Evolutionary conservation across 1,140 invertebrate genomes (phyloP), one percentile per base, ranked within the genome.

Genomic region (Zaprionus africanus): DNA sequence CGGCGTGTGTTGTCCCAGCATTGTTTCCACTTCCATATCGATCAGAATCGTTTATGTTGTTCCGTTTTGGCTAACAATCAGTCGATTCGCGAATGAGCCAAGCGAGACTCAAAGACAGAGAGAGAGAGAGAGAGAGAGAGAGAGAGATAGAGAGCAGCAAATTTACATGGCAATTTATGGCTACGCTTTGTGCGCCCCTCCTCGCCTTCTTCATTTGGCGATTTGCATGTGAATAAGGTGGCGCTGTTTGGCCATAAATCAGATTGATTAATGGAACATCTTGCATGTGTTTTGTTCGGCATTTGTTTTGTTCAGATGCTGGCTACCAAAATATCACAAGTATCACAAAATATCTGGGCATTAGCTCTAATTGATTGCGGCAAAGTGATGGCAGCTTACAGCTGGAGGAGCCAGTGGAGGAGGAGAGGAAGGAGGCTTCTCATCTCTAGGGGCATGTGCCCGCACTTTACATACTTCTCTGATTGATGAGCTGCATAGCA

Each of bases 261-360:
- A 87, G 56, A 62, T 70, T 86, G 82, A 86, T 87, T 86, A 79
- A 82, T 86, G 65, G 49, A 49, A 46, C n/a, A 62, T 82, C 68
- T 76, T 73, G 76, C 79, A 70, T 86, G 53, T 70, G 76, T 65
- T 66, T 70, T 79, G 79, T 74, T 79, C 61, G 61, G 67, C 79
- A 78, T 65, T 81, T 79, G 64, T 76, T 72, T 51, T 34, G 64
- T 28, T 64, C 28, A 46, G 43, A 38, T 70, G 64, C 46, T 53
- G 53, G 71, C 82, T 82, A 76, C 79, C 76, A 79, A 51, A 54
- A 82, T 68, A 68, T 46, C 41, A 46, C 41, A 46, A 46, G 9
- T 60, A 53, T 57, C 57, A 63, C 7, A 22, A 17, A 51, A 51
- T 51, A 51, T 46, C 68, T 71, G 22, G 53, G 63, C 68, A 73